Percentiles rank a stretch among this genome's conserved stretches.
Evolutionary conservation across 2,797 vertebrate genomes (phyloP).

Genomic region (Bovichtus diacanthus): DNA sequence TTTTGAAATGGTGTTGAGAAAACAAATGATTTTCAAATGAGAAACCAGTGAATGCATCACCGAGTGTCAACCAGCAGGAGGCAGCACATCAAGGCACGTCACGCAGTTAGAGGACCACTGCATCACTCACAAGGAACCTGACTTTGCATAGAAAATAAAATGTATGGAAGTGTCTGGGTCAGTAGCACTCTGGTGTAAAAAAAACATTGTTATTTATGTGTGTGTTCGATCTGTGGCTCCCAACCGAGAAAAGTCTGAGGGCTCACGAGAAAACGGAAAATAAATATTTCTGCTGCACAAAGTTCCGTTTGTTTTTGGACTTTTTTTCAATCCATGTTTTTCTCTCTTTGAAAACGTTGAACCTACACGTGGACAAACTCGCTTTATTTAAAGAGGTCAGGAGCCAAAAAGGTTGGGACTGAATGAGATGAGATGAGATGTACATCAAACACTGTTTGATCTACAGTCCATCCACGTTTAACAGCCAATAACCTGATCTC

Average conservation of each 20-base stretch:
- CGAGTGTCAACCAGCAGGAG: slow-evolving; percentile 53
- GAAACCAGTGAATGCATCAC: slow-evolving; percentile 30
- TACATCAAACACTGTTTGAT: neutral
- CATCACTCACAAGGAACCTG: slow-evolving; percentile 16
- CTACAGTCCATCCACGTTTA: neutral
- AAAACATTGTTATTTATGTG: neutral
- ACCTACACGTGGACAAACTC: neutral
- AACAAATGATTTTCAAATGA: neutral
- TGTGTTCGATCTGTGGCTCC: neutral
- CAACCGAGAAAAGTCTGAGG: neutral
- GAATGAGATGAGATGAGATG: too few relatives aligned
- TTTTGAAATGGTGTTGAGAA: neutral
- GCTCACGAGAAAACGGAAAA: neutral
- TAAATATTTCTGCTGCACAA: neutral
- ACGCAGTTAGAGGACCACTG: slow-evolving; percentile 34
- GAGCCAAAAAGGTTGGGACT: neutral
- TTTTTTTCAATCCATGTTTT: neutral
- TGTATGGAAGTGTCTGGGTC: neutral
- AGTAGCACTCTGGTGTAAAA: slow-evolving; percentile 17
- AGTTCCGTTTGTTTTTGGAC: neutral
- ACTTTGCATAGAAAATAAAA: slow-evolving; percentile 49
- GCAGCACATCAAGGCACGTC: slow-evolving; percentile 72
- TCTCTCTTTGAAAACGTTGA: too few relatives aligned
- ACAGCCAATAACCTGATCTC: slow-evolving; percentile 6
- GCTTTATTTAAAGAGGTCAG: neutral